A percentile compares a stretch with the other conserved stretches of the same genome.
Conservation (phyloP, 1,140 invertebrate genomes). For the Pantala flavescens region DNA sequence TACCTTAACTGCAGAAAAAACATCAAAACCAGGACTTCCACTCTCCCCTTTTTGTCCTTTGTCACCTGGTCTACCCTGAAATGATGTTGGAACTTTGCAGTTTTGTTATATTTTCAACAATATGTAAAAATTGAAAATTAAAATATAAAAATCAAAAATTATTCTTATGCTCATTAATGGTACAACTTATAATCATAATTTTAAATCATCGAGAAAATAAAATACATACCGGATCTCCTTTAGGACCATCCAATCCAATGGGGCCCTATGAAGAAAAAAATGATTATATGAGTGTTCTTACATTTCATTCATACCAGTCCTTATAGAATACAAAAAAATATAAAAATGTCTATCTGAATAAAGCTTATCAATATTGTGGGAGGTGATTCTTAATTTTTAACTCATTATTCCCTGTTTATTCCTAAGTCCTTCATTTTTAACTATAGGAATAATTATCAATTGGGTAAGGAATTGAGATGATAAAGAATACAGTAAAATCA, state of each 20-base stretch:
- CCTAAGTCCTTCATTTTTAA: no score
- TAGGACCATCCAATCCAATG: slow-evolving; percentile 85
- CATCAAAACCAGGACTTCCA: slow-evolving; percentile 77
- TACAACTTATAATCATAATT: no score
- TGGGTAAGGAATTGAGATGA: no score
- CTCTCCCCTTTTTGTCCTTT: slow-evolving; percentile 78
- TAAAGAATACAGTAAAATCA: no score
- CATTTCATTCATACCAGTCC: background rate
- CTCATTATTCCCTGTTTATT: no score
- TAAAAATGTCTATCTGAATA: no score
- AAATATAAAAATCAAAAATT: background rate
- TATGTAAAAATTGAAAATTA: background rate
- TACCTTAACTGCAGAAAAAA: slow-evolving; percentile 85
- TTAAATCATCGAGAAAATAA: background rate
- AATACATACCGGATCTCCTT: slow-evolving; percentile 77
- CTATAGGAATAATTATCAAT: no score
- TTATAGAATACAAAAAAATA: no score
- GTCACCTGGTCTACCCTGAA: slow-evolving; percentile 73
- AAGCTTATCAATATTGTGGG: no score
- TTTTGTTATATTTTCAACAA: slow-evolving; percentile 13
- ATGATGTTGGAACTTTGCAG: slow-evolving; percentile 24
- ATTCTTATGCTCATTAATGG: no score
- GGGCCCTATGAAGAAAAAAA: slow-evolving; percentile 56
- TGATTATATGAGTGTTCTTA: background rate
- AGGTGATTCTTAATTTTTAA: no score